Conservation (phyloP, 2,797 vertebrate species). For the Monodelphis domestica region DNA sequence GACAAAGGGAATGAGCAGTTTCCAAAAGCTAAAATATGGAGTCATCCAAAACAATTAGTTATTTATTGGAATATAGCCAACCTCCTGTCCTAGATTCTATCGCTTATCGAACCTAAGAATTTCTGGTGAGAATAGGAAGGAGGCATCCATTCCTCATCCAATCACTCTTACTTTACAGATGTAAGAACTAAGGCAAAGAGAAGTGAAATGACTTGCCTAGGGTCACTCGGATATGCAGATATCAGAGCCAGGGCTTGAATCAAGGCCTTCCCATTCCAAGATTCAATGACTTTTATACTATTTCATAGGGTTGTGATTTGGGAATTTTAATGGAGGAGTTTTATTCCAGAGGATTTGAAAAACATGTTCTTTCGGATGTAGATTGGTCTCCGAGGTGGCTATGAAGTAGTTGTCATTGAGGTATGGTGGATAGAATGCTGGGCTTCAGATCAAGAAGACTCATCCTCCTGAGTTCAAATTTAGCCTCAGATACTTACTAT, state of each 20-base stretch:
- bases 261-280: background rate
- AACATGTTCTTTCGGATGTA: background rate
- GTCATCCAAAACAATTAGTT: background rate
- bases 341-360: background rate
- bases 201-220: slow-evolving; percentile 29
- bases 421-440: background rate
- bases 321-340: background rate
- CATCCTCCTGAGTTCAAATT: background rate
- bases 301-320: background rate
- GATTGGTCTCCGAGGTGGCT: background rate
- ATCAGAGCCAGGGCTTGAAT: background rate
- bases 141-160: background rate
- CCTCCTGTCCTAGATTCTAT: background rate
- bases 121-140: background rate
- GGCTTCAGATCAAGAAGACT: background rate
- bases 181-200: background rate
- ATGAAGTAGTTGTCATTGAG: background rate
- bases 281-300: background rate
- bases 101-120: background rate
- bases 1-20: background rate
- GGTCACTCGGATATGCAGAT: background rate
- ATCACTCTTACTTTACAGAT: slow-evolving; percentile 12
- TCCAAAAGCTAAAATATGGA: background rate
- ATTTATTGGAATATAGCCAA: background rate
- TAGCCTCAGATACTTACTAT: background rate